A percentile compares a stretch with the other conserved stretches of the same genome.
Evolutionary conservation across 1,140 invertebrate species (phyloP).

Genomic region (Leptinotarsa undecemlineata): DNA sequence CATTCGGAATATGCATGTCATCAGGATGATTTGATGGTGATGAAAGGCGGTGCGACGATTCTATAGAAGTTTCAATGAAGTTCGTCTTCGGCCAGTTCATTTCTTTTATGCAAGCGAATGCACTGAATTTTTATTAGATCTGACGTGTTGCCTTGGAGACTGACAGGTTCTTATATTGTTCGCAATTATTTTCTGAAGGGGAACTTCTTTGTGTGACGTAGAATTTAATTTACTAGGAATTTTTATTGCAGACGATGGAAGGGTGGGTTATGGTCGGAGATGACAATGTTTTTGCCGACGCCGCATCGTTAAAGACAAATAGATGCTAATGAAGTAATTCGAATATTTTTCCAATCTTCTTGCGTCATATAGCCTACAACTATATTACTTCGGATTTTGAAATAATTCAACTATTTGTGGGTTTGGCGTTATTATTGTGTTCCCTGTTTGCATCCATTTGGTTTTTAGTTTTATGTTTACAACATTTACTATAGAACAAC

Average conservation of each 20-base stretch:
- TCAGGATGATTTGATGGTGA: not conserved
- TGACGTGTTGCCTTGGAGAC: not conserved
- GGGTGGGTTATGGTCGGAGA: not conserved
- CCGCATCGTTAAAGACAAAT: not conserved
- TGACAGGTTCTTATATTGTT: not conserved
- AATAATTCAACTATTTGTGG: too few species aligned
- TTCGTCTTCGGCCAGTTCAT: not conserved
- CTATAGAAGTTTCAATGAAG: slow-evolving; percentile 12
- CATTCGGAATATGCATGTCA: slow-evolving; percentile 11
- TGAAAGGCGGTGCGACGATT: slow-evolving; percentile 9
- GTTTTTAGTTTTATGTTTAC: too few species aligned
- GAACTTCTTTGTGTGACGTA: slow-evolving; percentile 4
- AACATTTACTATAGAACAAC: too few species aligned
- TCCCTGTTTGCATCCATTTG: too few species aligned
- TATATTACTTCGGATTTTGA: too few species aligned
- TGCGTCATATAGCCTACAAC: too few species aligned
- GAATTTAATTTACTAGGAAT: slow-evolving; percentile 17
- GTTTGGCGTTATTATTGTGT: too few species aligned
- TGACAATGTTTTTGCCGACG: not conserved
- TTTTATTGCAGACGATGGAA: slow-evolving; percentile 9
- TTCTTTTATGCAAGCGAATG: slow-evolving; percentile 4
- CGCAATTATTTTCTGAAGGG: slow-evolving; percentile 14
- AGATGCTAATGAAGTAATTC: not conserved
- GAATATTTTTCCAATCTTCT: slow-evolving; percentile 4
- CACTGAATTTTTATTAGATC: slow-evolving; percentile 4